Conservation (phyloP, 2,113 vertebrate species). For the Daboia siamensis region DNA sequence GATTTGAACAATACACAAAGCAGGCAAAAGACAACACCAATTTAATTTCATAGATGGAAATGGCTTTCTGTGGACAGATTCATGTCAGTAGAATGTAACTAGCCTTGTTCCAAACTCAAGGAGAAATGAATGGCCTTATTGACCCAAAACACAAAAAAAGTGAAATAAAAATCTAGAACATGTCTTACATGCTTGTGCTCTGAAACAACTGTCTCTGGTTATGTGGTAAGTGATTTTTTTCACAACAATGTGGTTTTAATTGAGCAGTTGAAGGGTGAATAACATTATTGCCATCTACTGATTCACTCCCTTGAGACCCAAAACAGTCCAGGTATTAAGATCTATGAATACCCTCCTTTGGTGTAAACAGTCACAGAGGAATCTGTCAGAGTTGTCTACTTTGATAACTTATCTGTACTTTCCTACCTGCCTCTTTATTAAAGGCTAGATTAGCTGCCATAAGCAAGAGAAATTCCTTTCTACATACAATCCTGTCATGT, state of each 20-base stretch:
- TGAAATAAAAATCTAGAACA: not conserved
- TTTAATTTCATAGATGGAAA: not conserved
- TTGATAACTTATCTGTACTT: constrained; percentile 2
- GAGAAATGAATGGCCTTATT: not conserved
- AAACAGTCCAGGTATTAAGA: not conserved
- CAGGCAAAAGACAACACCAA: not conserved
- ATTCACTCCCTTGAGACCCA: not conserved
- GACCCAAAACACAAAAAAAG: too few relatives aligned
- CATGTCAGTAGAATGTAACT: not conserved
- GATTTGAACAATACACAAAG: not conserved
- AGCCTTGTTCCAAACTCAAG: not conserved
- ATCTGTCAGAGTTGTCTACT: not conserved
- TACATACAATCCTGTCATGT: not conserved
- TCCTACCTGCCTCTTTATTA: not conserved
- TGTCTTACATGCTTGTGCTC: not conserved
- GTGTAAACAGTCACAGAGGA: not conserved
- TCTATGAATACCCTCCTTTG: not conserved
- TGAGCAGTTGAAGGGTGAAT: not conserved
- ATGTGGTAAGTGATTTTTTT: not conserved
- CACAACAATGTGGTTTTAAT: not conserved
- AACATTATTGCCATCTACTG: not conserved
- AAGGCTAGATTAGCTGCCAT: not conserved
- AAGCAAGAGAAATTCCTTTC: not conserved
- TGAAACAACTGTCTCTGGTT: not conserved
- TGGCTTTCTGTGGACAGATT: not conserved